Evolutionary conservation across 2,797 vertebrate species (phyloP).

Genomic region (Pygocentrus nattereri): DNA sequence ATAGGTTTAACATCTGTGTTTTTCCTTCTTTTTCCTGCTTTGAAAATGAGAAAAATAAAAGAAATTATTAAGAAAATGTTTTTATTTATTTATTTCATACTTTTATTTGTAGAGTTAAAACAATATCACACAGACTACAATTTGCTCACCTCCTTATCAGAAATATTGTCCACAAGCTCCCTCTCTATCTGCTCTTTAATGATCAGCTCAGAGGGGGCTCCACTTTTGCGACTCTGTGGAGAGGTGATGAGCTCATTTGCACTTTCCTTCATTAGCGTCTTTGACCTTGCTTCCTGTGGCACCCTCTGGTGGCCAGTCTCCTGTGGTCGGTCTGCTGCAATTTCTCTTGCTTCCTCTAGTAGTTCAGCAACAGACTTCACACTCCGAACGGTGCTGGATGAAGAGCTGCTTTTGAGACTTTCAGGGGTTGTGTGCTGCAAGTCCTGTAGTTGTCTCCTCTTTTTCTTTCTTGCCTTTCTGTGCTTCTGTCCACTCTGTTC

Average conservation of each 20-base stretch:
- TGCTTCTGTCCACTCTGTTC: constrained; percentile 31
- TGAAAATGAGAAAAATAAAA: no score
- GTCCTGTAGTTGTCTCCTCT: constrained; percentile 20
- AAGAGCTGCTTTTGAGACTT: constrained; percentile 42
- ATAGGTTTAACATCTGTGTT: no score
- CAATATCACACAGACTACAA: neutral
- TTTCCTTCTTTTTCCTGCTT: no score
- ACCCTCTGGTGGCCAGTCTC: constrained; percentile 48
- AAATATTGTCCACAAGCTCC: constrained; percentile 73
- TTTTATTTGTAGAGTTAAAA: neutral
- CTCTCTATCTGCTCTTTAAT: constrained; percentile 53
- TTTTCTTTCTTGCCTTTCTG: constrained; percentile 8
- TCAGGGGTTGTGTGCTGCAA: constrained; percentile 15
- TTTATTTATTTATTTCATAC: neutral
- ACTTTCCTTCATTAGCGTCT: constrained; percentile 48
- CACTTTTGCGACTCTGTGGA: constrained; percentile 66
- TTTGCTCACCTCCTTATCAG: constrained; percentile 61
- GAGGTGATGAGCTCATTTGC: constrained; percentile 79
- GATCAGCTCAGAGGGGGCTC: constrained; percentile 64
- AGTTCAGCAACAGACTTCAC: constrained; percentile 60
- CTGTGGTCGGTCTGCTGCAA: constrained; percentile 49
- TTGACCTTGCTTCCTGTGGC: constrained; percentile 36
- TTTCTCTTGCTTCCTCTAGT: constrained; percentile 55
- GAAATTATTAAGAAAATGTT: neutral
- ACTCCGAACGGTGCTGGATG: constrained; percentile 39